Evolutionary conservation across 2,888 invertebrate genomes (phyloP).

Genomic region (Drosophila melanocephala): DNA sequence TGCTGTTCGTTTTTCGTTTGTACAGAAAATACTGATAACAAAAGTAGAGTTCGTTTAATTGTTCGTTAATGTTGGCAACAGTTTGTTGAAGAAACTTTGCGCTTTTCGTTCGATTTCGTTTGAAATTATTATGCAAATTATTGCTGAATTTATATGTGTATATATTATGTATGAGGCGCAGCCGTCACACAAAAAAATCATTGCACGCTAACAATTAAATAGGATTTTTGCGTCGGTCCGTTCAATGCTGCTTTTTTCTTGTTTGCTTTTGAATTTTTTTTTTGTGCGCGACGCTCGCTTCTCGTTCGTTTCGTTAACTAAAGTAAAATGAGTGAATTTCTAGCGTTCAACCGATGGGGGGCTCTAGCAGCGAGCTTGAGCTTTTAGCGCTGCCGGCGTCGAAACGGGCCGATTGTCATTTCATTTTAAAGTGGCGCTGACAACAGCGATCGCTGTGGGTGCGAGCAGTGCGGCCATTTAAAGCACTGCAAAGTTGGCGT

Average conservation of each 20-base stretch:
- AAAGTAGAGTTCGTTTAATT: constrained; percentile 68
- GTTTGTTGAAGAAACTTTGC: constrained; percentile 35
- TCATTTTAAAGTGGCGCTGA: constrained; percentile 40
- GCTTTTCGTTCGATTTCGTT: constrained; percentile 67
- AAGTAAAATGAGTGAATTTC: constrained; percentile 71
- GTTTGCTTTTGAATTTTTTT: constrained; percentile 30
- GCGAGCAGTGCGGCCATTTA: constrained; percentile 41
- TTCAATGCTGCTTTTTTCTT: constrained; percentile 37
- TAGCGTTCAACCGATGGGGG: constrained; percentile 25
- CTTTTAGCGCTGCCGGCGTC: constrained; percentile 33
- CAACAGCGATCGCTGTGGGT: constrained; percentile 37
- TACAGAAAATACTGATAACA: constrained; percentile 71
- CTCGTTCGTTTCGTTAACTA: constrained; percentile 84
- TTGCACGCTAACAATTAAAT: constrained; percentile 34
- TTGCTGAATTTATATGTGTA: constrained; percentile 9
- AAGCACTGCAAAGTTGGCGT: constrained; percentile 28
- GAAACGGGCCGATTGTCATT: constrained; percentile 38
- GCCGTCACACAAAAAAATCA: constrained; percentile 50
- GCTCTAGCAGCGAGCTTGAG: constrained; percentile 26
- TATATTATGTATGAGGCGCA: constrained; percentile 28
- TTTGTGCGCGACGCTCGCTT: constrained; percentile 74
- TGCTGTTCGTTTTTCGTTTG: constrained; percentile 39
- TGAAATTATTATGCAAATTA: constrained; percentile 25
- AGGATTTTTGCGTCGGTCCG: constrained; percentile 34
- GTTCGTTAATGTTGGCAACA: constrained; percentile 67